Conservation (phyloP, 2,113 vertebrate genomes). For the Himantopus leucocephalus region DNA sequence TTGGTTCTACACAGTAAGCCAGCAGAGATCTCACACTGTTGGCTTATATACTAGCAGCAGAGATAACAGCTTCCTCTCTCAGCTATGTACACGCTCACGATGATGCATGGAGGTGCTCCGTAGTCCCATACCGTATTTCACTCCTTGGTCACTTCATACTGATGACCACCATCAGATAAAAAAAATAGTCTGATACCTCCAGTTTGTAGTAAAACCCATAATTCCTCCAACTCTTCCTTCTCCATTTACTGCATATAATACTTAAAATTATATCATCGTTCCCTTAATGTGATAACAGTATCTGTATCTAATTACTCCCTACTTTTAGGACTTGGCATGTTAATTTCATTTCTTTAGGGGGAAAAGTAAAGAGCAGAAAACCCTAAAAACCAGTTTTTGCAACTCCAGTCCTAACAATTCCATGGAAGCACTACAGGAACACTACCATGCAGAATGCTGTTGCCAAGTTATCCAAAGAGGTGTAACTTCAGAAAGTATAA, state of each 20-base stretch:
- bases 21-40: not conserved
- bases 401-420: not conserved
- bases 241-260: not conserved
- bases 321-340: not conserved
- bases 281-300: not conserved
- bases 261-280: not conserved
- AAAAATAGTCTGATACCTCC: not conserved
- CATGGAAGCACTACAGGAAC: not conserved
- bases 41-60: not conserved
- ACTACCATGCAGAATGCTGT: not conserved
- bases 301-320: not conserved
- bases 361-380: not conserved
- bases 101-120: not conserved
- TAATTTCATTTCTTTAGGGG: not conserved
- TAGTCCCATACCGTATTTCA: not conserved
- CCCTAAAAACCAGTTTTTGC: not conserved
- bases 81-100: not conserved
- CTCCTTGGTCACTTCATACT: not conserved
- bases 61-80: not conserved
- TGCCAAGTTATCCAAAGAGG: not conserved
- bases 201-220: not conserved
- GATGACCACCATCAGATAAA: not conserved
- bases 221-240: not conserved
- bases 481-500: not conserved
- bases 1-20: not conserved